A percentile compares a stretch with the other conserved stretches of the same genome.
phyloP scores from a whole-genome alignment of 2,888 invertebrate genomes.

The Ypsolopha sequella region DNA sequence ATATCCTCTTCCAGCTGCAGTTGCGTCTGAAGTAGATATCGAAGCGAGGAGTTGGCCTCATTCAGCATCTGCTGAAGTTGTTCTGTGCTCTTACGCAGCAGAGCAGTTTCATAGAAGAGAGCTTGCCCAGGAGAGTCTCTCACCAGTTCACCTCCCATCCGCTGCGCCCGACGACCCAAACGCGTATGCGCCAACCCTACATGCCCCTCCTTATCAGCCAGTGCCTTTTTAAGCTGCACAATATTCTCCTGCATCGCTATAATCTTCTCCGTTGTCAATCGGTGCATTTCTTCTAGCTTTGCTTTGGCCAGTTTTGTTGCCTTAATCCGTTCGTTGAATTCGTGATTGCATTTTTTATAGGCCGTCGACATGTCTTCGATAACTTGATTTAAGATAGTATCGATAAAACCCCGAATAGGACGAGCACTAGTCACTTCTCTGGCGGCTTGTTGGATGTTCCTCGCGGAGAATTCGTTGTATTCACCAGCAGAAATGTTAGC shows the following conservation, averaged over 20 bases:
- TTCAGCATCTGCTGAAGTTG: constrained; percentile 70
- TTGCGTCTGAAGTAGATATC: constrained; percentile 81
- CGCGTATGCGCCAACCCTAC: constrained; percentile 82
- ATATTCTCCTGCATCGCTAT: constrained; percentile 80
- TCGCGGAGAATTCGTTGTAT: constrained; percentile 74
- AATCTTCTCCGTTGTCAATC: constrained; percentile 67
- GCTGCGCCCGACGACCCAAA: constrained; percentile 76
- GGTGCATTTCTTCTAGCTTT: constrained; percentile 80
- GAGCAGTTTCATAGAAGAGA: constrained; percentile 72
- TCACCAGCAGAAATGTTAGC: constrained; percentile 71
- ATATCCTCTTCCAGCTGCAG: constrained; percentile 86
- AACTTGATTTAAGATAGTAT: constrained; percentile 77
- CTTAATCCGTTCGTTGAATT: constrained; percentile 75
- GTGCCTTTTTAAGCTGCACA: constrained; percentile 73
- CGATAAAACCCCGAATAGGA: constrained; percentile 76
- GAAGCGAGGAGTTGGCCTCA: constrained; percentile 76
- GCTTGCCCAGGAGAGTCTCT: constrained; percentile 79
- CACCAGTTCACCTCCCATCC: constrained; percentile 80
- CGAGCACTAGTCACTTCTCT: constrained; percentile 74
- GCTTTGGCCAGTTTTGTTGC: constrained; percentile 79
- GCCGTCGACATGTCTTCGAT: constrained; percentile 78
- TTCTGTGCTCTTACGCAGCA: constrained; percentile 67
- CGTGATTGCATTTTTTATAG: constrained; percentile 75
- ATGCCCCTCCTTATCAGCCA: constrained; percentile 79
- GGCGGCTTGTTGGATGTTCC: constrained; percentile 71